Conservation (phyloP, 2,113 vertebrate species). For the Triplophysa dalaica region DNA sequence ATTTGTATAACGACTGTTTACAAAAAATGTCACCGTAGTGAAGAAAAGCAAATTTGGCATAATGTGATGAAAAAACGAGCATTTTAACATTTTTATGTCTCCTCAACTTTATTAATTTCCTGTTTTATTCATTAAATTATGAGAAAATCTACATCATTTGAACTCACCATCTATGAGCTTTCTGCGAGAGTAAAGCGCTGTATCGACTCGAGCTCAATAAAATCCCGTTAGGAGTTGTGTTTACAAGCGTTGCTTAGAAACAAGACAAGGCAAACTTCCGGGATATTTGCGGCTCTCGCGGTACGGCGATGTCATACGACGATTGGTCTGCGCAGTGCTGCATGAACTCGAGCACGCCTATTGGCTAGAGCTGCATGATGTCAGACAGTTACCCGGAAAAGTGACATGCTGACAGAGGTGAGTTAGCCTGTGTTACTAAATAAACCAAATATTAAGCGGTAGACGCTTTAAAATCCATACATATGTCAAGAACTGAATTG, state of each 20-base stretch:
- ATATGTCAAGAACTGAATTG: background rate
- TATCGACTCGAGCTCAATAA: background rate
- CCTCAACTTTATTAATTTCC: too few species aligned
- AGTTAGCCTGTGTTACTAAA: background rate
- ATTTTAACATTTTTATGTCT: too few species aligned
- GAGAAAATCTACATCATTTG: background rate
- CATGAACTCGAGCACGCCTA: conserved; percentile 22
- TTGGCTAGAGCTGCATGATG: conserved; percentile 60
- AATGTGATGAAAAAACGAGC: too few species aligned
- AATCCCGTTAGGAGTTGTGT: conserved; percentile 32
- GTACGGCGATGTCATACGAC: too few species aligned
- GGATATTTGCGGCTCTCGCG: background rate
- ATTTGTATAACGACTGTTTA: too few species aligned
- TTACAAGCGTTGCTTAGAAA: conserved; percentile 67
- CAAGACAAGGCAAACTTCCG: conserved; percentile 22
- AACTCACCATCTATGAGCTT: background rate
- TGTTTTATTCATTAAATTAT: too few species aligned
- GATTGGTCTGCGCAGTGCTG: too few species aligned
- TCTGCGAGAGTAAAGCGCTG: background rate
- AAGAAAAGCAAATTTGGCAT: too few species aligned
- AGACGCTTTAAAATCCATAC: background rate
- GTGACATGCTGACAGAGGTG: background rate
- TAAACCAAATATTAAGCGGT: background rate
- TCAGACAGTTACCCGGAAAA: conserved; percentile 38
- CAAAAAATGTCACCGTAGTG: too few species aligned